Base-by-base conservation (phyloP, 2,888 invertebrate species). In the Petrophora chlorosata region DNA sequence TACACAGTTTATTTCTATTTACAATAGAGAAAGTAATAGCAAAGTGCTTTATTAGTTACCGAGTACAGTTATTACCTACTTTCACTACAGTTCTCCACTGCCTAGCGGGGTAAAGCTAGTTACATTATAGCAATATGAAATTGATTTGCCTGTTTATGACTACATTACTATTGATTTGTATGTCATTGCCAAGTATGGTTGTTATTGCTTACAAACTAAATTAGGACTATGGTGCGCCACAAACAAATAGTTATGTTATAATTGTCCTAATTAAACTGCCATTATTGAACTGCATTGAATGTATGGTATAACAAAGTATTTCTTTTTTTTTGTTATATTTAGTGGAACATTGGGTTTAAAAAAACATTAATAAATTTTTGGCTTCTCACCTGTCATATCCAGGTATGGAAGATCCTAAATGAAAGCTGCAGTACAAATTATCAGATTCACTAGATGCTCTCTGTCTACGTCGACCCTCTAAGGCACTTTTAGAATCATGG, bases 401-500 rank as follows among this genome's bases (percentile, higher is more conserved):
- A 10, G 80, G 73, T 61, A 80, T 74, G 0, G 85, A 81, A 33
- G 77, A 70, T 40, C 75, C 75, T 34, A 81, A 53, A 42, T 74
- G 76, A 57, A 69, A 86, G 57, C 59, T 80, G 56, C 79, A 69
- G 56, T 77, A 84, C 8, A 81, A 70, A 60, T 90, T 86, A 58
- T 91, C 91, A 43, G 91, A 90, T 78, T 91, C 91, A 73, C 91
- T 91, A 0, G 86, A 71, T 1, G 91, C 90, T 36, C 91, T 66
- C 45, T 89, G 90, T 62, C 91, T 73, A 64, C 91, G 73, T 2
- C 90, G 79, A 3, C 87, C 85, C 61, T 90, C 90, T 22, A 71
- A 16, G 39, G 41, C 65, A 12, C 50, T 46, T 63, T 79, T 85
- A 3, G 70, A 45, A 4, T 88, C 89, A 28, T 77, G 78, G 51